Evolutionary conservation across 2,113 vertebrate species (phyloP).

Genomic region (Hippolais icterina): DNA sequence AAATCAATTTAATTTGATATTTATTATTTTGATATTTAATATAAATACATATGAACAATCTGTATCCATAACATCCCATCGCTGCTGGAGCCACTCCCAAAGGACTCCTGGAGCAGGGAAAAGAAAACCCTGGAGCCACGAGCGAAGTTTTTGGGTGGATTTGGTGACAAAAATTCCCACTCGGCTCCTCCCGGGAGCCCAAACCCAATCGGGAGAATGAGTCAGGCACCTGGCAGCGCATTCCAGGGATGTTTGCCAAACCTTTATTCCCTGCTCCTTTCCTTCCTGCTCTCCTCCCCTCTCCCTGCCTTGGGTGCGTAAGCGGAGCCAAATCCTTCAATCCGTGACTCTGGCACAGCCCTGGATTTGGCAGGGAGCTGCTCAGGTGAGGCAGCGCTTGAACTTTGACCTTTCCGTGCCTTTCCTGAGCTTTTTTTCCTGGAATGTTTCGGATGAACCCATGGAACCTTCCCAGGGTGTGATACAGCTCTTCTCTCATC

Average conservation of each 20-base stretch:
- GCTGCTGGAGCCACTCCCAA: neutral
- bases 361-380: neutral
- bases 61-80: too few relatives aligned
- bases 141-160: neutral
- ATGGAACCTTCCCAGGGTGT: neutral
- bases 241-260: neutral
- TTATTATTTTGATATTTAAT: too few relatives aligned
- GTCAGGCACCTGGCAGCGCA: neutral
- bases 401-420: neutral
- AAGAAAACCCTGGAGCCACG: rapidly evolving
- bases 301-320: neutral
- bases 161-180: neutral
- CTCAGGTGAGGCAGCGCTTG: neutral
- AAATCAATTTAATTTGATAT: too few relatives aligned
- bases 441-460: neutral
- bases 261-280: neutral
- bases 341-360: neutral
- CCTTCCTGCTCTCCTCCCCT: neutral
- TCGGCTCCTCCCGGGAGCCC: rapidly evolving
- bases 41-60: too few relatives aligned
- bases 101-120: neutral
- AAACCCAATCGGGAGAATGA: neutral
- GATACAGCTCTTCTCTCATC: neutral
- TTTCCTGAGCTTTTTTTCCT: neutral
- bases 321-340: neutral